Conservation (phyloP, 2,888 invertebrate species). For the Eustalomyia histrio region DNA sequence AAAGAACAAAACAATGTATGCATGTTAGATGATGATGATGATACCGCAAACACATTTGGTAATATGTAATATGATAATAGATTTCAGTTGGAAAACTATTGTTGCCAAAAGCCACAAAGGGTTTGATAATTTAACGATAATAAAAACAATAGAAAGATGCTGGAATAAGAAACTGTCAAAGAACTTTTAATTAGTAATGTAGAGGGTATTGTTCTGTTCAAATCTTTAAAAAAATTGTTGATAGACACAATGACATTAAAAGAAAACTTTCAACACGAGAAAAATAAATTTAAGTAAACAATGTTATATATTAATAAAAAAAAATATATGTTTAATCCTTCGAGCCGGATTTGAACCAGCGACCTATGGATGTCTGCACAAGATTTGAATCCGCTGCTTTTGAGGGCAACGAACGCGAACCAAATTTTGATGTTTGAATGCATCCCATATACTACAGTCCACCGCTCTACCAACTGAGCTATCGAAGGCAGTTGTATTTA, state of each 20-base stretch:
- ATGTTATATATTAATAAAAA: no score
- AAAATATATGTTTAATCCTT: slow-evolving; percentile 78
- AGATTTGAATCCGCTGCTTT: slow-evolving; percentile 23
- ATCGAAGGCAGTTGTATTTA: slow-evolving; percentile 67
- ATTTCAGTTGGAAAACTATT: no score
- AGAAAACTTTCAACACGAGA: not conserved
- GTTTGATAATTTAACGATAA: no score
- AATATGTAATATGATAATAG: no score
- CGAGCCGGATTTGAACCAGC: slow-evolving; percentile 86
- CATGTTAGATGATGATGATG: no score
- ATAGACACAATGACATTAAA: not conserved
- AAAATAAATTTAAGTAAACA: no score
- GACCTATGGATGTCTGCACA: slow-evolving; percentile 82
- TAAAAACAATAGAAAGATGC: not conserved
- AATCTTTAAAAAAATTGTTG: not conserved
- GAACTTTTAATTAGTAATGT: slow-evolving; percentile 13
- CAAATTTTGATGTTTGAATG: slow-evolving; percentile 34
- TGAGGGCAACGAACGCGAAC: slow-evolving; percentile 41
- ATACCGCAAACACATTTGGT: no score
- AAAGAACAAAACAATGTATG: no score
- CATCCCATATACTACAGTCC: slow-evolving; percentile 67
- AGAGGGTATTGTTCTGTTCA: no score
- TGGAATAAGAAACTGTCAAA: not conserved
- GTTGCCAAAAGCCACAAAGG: no score
- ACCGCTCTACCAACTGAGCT: slow-evolving; percentile 71